Base-by-base conservation (phyloP, 2,113 vertebrate genomes). In the Gambusia holbrooki region DNA sequence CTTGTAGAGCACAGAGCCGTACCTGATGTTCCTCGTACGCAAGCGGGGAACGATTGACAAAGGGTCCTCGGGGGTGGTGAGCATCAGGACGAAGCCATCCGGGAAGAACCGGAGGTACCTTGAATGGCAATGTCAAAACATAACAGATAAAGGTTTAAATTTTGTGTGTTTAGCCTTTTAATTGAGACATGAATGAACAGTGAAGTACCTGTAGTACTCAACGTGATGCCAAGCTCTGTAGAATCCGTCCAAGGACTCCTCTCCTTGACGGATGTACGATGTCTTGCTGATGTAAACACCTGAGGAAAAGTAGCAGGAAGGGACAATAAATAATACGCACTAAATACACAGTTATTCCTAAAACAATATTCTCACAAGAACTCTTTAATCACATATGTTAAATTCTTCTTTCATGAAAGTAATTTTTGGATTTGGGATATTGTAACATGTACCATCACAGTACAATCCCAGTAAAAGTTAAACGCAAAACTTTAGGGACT, bases 201-300 rank as follows among this genome's bases (percentile, higher is more conserved):
- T 66, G 25, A 22, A 70, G 83, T 94, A 99, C 98, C 98, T 97
- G 95, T 97, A 99, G 95, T 96, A 99, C 90, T 98, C 97, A 89
- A 99, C 98, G 87, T 98, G 96, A 93, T 99, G 98, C 97, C 97
- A 99, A 0, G 98, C 96, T 88, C 97, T 95, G 85, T 99, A 99
- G 94, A 99, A 99, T 66, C 97, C 97, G 94, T 99, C 98, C 89
- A 99, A 94, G 58, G 98, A 99, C 73, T 98, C 94, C 64, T 99
- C 98, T 86, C 98, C 98, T 90, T 99, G 97, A 73, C 98, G 98
- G 82, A 98, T 97, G 79, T 99, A 99, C 3, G 96, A 96, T 2
- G 96, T 97, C 93, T 96, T 99, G 92, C 97, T 99, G 94, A 99
- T 97, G 83, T 99, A 99, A 2, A 99, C 95, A 22, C 98, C 98